Evolutionary conservation across 2,113 vertebrate genomes (phyloP), one percentile per base, ranked within the genome.

Genomic region (Myrmecobius fasciatus): DNA sequence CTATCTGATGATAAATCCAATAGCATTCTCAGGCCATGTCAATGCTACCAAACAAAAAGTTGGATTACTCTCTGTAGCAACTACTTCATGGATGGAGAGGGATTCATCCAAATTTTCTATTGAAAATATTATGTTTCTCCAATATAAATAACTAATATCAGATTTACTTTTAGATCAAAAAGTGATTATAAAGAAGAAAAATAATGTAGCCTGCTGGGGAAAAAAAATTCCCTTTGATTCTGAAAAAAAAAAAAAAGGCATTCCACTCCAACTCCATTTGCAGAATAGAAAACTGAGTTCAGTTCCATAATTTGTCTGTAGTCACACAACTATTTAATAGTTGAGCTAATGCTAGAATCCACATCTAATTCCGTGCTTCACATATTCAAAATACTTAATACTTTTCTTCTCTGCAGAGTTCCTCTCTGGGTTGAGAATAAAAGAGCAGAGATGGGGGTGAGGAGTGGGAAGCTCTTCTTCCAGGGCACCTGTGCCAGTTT

Each of bases 381-480:
- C 7, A 83, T 20, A 83, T 83, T 24, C 6, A 24, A 24, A 24
- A 8, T 83, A 22, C 36, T 83, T 83, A 53, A 53, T 53, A 53
- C 49, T 49, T 49, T 51, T 51, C 49, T 51, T 9, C 49, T 51
- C 49, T 51, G 49, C 49, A 51, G 49, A 95, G 31, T 1, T 90
- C 26, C 53, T 94, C 43, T 92, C 75, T 75, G 52, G 53, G 93
- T 95, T 90, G 31, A 47, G 94, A 96, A 96, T 94, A 52, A 93
- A 96, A 97, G 88, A 49, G 92, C 52, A 52, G 93, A 92, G 43
- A 6, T 26, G 31, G 12, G 3, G 25, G 49, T 6, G 6, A 6
- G 91, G 75, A 53, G 83, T n/a, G n/a, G n/a, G n/a, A n/a, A 94
- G 91, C n/a, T 83, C 17, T 83, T 83, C 67, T n/a, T 6, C 53